These are phyloP conservation scores for Pterobdella sp. DNA, from an alignment of 2,888 invertebrate species.

Conservation along the genomic window DNA sequence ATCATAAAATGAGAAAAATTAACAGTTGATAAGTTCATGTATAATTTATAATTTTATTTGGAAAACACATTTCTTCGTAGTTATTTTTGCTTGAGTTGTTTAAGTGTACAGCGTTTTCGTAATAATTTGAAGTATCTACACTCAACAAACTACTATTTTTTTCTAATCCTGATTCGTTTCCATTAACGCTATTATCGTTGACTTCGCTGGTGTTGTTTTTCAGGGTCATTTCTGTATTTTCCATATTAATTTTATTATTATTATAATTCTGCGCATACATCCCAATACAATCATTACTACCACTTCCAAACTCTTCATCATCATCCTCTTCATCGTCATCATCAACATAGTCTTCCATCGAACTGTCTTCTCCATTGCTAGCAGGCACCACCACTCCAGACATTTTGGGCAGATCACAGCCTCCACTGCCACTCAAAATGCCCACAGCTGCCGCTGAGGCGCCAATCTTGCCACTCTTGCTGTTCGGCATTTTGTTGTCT, in stretches of 20 bases:
- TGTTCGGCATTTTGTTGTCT: constrained; percentile 56
- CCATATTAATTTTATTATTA: too few species aligned
- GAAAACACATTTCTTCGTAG: too few species aligned
- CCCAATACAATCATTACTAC: not conserved
- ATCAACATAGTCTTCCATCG: constrained; percentile 23
- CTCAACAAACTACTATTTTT: too few species aligned
- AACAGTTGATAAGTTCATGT: too few species aligned
- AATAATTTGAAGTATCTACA: too few species aligned
- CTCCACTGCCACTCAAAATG: not conserved
- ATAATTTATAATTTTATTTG: too few species aligned
- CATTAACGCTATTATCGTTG: not conserved
- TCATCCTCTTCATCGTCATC: constrained; percentile 21
- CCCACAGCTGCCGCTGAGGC: not conserved
- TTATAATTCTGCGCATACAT: not conserved
- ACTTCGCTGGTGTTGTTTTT: not conserved
- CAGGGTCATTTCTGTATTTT: too few species aligned
- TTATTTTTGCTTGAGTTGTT: too few species aligned
- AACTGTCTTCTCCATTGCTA: not conserved
- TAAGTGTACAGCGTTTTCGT: too few species aligned
- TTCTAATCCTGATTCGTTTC: too few species aligned
- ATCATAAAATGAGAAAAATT: too few species aligned
- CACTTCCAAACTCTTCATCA: constrained; percentile 6
- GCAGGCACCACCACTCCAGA: not conserved
- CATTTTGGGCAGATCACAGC: not conserved
- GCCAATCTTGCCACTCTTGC: constrained; percentile 27